Base-by-base conservation (phyloP, 2,797 vertebrate species). In the Rhinichthys osculus region DNA sequence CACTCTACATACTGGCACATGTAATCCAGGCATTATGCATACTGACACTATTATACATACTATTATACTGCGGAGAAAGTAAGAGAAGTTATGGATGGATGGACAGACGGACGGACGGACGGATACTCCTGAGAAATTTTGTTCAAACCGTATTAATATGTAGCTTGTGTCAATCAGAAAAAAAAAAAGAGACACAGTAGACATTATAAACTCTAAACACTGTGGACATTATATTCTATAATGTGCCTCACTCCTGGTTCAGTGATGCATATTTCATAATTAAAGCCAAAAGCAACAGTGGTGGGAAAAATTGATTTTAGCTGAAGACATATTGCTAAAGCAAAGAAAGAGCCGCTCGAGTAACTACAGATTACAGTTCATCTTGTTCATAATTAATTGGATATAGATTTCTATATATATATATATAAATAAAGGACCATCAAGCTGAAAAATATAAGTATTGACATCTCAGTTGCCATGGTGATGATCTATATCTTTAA, bases 311-410 rank as follows among this genome's bases (percentile, higher is more conserved):
- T 85, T 66, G 84, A 85, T 85, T 85, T 71, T 59, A 17, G 74
- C 5, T 70, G 62, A 30, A 42, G 66, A 85, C 69, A 85, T 78
- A 27, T 52, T 78, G 38, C 64, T 33, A 42, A 84, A 70, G 17
- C 47, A 57, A 81, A 57, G 11, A 42, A 59, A 5, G 74, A 21
- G 42, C 57, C 5, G 69, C 84, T 17, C 21, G 42, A 85, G 23
- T 74, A 74, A 73, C 69, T 81, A 14, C 78, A 73, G 67, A 74
- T 85, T 85, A 85, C 69, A 85, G 84, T 80, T 85, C 27, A 81
- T 59, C 84, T 73, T 84, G 77, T 81, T 85, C 83, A 85, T 81
- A 77, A 87, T 87, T 87, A 87, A 81, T 50, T 85, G 40, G 66
- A 84, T 64, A 87, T 87, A 19, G 83, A 87, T 85, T 85, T 73